Conservation (phyloP, 2,797 vertebrate species). For the Pipistrellus pipistrellus region DNA sequence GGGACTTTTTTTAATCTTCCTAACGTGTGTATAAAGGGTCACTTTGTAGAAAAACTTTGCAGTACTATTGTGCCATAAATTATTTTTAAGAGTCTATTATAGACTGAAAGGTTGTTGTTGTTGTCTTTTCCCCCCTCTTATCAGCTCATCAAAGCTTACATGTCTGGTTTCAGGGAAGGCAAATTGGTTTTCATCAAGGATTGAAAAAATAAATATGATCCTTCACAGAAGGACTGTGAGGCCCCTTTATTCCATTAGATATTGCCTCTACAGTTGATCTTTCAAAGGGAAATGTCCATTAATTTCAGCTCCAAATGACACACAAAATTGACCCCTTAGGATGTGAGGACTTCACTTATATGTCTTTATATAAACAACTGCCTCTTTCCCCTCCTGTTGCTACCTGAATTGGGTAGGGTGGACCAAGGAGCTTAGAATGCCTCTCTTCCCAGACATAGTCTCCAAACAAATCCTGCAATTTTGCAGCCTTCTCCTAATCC, state of each 20-base stretch:
- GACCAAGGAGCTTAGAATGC: not conserved
- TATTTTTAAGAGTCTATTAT: constrained; percentile 42
- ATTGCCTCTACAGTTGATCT: not conserved
- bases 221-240: constrained; percentile 45
- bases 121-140: not conserved
- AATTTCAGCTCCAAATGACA: constrained; percentile 51
- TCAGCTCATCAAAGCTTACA: constrained; percentile 60
- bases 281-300: constrained; percentile 67
- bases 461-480: not conserved
- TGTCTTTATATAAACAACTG: constrained; percentile 41
- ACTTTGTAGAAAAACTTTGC: constrained; percentile 32
- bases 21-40: not conserved
- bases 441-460: constrained; percentile 10
- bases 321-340: not conserved
- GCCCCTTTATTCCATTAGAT: constrained; percentile 13
- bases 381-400: constrained; percentile 4
- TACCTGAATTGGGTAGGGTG: constrained; percentile 25
- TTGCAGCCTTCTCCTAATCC: not conserved
- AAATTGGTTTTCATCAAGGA: constrained; percentile 61
- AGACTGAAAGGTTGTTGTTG: not conserved
- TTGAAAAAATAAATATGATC: constrained; percentile 54
- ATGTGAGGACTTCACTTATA: constrained; percentile 27
- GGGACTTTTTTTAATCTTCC: not conserved
- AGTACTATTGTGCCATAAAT: not conserved
- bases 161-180: constrained; percentile 27